Percentiles rank a stretch among this genome's conserved stretches.
phyloP scores from a whole-genome alignment of 2,113 vertebrate species.

The Natator depressus region DNA sequence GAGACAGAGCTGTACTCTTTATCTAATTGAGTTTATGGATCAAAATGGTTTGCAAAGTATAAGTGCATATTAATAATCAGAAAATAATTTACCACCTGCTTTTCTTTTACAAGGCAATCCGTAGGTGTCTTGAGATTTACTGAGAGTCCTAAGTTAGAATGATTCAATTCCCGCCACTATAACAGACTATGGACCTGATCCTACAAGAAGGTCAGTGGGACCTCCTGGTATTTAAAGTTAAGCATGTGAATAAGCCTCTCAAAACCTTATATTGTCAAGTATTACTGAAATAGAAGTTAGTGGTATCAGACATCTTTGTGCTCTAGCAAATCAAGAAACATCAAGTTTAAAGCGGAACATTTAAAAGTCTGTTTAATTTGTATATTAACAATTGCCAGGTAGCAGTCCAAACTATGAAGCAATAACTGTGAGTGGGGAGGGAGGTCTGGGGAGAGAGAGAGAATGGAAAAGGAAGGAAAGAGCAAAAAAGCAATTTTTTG shows the following conservation, averaged over 20 bases:
- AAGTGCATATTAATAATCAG: neutral
- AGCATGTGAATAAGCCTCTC: neutral
- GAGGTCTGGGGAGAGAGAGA: neutral
- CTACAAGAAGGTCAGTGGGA: slow-evolving; percentile 10
- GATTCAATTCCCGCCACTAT: neutral
- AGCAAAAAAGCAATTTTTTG: neutral
- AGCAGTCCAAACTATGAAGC: neutral
- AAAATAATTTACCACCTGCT: neutral
- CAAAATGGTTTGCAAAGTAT: neutral
- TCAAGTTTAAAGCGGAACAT: neutral
- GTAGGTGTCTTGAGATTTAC: neutral
- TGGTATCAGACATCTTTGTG: neutral
- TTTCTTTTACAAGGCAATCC: neutral
- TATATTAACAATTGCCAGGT: neutral
- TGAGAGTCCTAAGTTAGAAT: slow-evolving; percentile 19
- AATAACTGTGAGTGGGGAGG: neutral
- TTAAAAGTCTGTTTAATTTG: neutral
- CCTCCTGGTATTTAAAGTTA: neutral
- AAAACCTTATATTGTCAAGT: neutral
- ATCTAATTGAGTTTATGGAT: neutral
- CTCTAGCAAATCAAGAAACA: neutral
- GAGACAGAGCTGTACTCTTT: neutral
- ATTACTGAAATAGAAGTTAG: neutral
- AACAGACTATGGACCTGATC: slow-evolving; percentile 9
- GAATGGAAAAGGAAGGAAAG: neutral